A percentile compares a stretch with the other conserved stretches of the same genome.
phyloP scores from a whole-genome alignment of 2,888 invertebrate species.

The Nemotelus nigrinus region DNA sequence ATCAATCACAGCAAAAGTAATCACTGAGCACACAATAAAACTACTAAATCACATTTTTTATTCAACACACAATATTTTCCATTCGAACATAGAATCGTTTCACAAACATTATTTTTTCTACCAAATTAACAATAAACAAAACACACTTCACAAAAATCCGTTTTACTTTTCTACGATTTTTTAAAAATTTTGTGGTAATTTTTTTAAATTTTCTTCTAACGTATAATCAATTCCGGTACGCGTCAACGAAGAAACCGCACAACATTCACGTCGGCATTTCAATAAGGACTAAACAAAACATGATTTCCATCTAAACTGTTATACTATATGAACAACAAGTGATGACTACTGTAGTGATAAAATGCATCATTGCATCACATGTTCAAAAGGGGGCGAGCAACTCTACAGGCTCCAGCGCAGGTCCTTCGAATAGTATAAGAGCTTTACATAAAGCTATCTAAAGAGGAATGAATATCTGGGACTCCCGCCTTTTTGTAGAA shows the following conservation, averaged over 20 bases:
- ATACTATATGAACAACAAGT: slow-evolving; percentile 39
- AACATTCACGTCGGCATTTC: slow-evolving; percentile 44
- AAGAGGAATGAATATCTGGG: not conserved
- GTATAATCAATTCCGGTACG: not conserved
- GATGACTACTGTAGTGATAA: not conserved
- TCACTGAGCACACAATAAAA: no score
- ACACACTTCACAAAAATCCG: no score
- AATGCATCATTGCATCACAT: slow-evolving; percentile 35
- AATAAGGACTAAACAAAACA: slow-evolving; percentile 41
- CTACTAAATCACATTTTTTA: no score
- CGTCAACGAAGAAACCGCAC: slow-evolving; percentile 20
- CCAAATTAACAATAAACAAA: no score
- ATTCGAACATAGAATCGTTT: no score
- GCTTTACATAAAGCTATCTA: slow-evolving; percentile 7
- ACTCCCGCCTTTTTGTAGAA: slow-evolving; percentile 31
- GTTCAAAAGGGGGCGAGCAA: not conserved
- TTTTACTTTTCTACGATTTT: no score
- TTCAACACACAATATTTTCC: no score
- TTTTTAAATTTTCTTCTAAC: not conserved
- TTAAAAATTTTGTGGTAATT: not conserved
- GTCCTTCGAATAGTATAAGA: slow-evolving; percentile 30
- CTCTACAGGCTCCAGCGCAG: slow-evolving; percentile 5
- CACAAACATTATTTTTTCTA: no score
- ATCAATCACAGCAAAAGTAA: no score
- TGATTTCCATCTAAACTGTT: slow-evolving; percentile 38